phyloP scores from a whole-genome alignment of 2,113 vertebrate species.

The Pitta sordida region DNA sequence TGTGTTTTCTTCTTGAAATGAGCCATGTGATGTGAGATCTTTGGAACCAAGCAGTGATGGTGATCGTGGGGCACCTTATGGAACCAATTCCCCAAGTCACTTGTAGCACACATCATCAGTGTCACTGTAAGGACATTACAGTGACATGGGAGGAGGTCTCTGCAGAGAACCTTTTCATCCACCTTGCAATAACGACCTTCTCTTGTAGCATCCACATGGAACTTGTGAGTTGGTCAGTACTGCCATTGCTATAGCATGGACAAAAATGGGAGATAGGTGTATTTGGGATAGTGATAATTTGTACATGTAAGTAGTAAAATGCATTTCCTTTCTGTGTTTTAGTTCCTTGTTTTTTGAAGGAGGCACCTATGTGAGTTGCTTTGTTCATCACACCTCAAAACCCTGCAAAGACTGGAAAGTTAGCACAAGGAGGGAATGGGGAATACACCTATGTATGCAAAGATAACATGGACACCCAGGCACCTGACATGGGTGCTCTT shows the following conservation, averaged over 20 bases:
- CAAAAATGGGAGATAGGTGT: not conserved
- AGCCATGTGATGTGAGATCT: not conserved
- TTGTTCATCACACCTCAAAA: not conserved
- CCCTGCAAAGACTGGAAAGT: not conserved
- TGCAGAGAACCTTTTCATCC: not conserved
- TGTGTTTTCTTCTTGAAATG: not conserved
- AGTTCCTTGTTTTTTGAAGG: not conserved
- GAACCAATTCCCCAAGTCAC: not conserved
- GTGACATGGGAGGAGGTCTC: not conserved
- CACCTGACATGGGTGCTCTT: not conserved
- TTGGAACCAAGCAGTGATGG: not conserved
- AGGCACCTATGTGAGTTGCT: not conserved
- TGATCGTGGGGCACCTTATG: fast-evolving
- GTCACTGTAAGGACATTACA: not conserved
- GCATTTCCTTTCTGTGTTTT: not conserved
- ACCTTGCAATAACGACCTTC: not conserved
- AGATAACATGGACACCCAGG: not conserved
- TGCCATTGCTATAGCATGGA: fast-evolving
- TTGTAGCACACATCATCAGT: fast-evolving
- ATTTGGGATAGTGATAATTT: not conserved
- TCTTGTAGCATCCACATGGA: not conserved
- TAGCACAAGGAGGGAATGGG: not conserved
- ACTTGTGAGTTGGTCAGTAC: not conserved
- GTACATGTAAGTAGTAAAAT: not conserved
- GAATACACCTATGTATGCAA: not conserved